Base-by-base conservation (phyloP, 2,888 invertebrate genomes). In the Stenolophus ochropezus region DNA sequence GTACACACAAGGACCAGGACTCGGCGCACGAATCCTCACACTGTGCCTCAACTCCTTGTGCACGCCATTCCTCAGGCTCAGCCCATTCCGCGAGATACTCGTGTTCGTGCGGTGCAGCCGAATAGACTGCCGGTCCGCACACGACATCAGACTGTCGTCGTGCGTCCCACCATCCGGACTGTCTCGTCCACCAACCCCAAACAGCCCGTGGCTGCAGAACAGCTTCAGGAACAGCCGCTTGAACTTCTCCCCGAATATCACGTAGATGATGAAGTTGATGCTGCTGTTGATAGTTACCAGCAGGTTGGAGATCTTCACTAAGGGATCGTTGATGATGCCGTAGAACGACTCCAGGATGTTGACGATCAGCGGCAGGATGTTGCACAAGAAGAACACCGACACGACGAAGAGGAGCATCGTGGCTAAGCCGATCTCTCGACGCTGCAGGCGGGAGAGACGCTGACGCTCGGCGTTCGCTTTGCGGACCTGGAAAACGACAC, bases 201-300 rank as follows among this genome's bases (percentile, higher is more conserved):
- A 88, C 79, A 91, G 85, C 14, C 90, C 90, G 61, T 91, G 90
- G 85, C 93, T 93, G 89, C 95, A 95, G 90, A 95, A 95, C 89
- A 95, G 91, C 89, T 94, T 91, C 84, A 96, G 90, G 89, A 97
- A 96, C 84, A 97, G 93, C 83, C 96, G 92, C 88, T 97, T 96
- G 90, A 98, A 98, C 89, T 98, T 98, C 88, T 98, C 97, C 0
- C 98, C 98, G 89, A 98, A 98, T 84, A 98, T 98, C 84, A 98
- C 98, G 91, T 99, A 99, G 86, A 99, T 97, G 84, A 99, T 94
- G 89, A 99, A 98, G 90, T 99, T 99, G 83, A 98, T 96, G 87
- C 98, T 97, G 87, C 98, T 98, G 91, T 99, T 99, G 88, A 98
- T 94, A 83, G 97, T 98, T 81, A 99, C 98, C 83, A 98, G 92